A percentile compares a stretch with the other conserved stretches of the same genome.
Evolutionary conservation across 2,797 vertebrate genomes (phyloP).

Genomic region (Pipistrellus kuhlii): DNA sequence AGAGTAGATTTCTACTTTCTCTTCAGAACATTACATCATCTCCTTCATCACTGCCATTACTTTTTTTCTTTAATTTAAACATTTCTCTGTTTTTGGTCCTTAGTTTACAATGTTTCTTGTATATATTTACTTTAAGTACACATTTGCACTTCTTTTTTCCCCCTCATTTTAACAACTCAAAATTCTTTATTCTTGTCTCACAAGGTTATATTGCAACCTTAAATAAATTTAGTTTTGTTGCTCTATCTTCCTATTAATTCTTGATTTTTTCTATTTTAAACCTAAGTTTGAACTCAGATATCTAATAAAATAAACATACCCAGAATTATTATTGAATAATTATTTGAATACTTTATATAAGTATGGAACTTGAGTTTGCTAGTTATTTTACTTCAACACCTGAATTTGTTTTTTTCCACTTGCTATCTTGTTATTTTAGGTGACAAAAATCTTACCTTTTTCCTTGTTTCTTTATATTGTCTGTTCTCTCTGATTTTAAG

Average conservation of each 20-base stretch:
- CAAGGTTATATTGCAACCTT: background rate
- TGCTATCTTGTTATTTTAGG: background rate
- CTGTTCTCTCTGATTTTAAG: background rate
- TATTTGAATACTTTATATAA: background rate
- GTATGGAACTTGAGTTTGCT: background rate
- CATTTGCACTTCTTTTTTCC: background rate
- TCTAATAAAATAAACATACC: background rate
- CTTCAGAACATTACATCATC: background rate
- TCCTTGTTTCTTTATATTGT: background rate
- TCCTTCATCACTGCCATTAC: background rate
- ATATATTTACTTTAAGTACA: background rate
- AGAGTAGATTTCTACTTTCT: slow-evolving; percentile 7
- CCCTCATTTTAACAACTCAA: slow-evolving; percentile 2
- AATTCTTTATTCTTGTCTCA: background rate
- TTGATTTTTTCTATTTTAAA: background rate
- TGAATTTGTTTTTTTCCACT: background rate
- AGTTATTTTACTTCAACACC: background rate
- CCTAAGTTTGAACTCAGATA: slow-evolving; percentile 23
- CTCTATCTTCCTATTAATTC: background rate
- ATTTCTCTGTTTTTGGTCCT: background rate
- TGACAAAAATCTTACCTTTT: background rate
- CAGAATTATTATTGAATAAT: background rate
- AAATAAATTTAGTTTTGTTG: background rate
- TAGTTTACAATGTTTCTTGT: background rate
- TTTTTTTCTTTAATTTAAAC: slow-evolving; percentile 16